phyloP scores from a whole-genome alignment of 1,140 invertebrate species.

The Copidosoma floridanum region DNA sequence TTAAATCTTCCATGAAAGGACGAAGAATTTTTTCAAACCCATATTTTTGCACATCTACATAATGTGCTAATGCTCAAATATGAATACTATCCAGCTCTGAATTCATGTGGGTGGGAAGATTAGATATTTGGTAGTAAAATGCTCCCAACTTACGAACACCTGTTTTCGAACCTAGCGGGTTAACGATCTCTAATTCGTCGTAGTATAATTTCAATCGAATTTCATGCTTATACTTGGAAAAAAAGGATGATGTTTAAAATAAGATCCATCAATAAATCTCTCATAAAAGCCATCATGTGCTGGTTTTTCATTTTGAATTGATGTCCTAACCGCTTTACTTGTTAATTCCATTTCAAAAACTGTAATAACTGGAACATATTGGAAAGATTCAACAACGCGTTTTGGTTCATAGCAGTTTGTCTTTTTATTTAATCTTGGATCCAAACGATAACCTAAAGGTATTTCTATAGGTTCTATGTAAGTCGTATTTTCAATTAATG shows the following conservation, averaged over 20 bases:
- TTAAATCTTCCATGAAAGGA: constrained; percentile 26
- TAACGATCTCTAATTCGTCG: constrained; percentile 27
- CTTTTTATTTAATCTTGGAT: constrained; percentile 2
- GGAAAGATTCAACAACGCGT: constrained; percentile 24
- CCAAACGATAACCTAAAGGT: background rate
- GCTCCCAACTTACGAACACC: constrained; percentile 26
- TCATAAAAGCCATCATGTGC: constrained; percentile 3
- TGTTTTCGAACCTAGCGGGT: constrained; percentile 29
- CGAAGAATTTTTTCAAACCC: constrained; percentile 10
- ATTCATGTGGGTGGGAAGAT: constrained; percentile 29
- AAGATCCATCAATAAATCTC: constrained; percentile 25
- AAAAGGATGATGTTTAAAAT: constrained; percentile 23
- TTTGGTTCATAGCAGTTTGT: constrained; percentile 8
- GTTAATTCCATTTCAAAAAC: constrained; percentile 17
- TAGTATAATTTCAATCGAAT: constrained; percentile 30
- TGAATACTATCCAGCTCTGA: constrained; percentile 28
- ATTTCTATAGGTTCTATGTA: background rate
- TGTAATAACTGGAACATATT: constrained; percentile 25
- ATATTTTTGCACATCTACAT: constrained; percentile 23
- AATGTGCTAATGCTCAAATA: constrained; percentile 3
- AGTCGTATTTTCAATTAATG: background rate
- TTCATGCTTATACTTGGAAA: constrained; percentile 20
- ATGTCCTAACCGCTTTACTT: constrained; percentile 1
- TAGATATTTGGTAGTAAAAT: constrained; percentile 28
- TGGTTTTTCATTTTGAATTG: constrained; percentile 7